These are phyloP conservation scores for Muscicapa comitata DNA, from an alignment of 2,797 vertebrate genomes.

Conservation along the genomic window DNA sequence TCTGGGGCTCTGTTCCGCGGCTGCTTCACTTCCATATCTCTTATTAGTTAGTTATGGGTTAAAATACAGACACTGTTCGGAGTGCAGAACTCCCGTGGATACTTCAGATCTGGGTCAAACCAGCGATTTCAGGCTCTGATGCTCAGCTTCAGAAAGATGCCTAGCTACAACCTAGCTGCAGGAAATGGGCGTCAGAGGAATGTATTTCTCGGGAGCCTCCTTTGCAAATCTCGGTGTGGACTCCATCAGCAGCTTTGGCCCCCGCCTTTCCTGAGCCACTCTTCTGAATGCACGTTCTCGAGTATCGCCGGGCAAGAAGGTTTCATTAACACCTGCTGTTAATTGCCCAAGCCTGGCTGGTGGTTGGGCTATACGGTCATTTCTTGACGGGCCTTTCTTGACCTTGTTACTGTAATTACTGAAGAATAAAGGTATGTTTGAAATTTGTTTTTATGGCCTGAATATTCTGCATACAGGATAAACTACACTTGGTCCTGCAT, in stretches of 20 bases:
- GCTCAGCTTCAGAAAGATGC: background rate
- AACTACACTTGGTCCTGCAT: background rate
- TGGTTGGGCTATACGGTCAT: background rate
- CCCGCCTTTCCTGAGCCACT: background rate
- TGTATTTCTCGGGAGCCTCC: accelerated
- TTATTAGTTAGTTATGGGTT: accelerated
- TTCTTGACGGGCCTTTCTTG: background rate
- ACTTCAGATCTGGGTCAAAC: background rate
- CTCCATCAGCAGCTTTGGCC: background rate
- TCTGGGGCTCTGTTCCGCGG: accelerated
- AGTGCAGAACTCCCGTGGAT: background rate
- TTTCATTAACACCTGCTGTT: background rate
- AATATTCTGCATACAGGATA: background rate
- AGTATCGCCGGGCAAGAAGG: background rate
- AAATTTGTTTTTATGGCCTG: slow-evolving; percentile 11
- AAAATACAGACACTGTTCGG: background rate
- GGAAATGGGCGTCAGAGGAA: background rate
- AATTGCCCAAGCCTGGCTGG: background rate
- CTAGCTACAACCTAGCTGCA: background rate
- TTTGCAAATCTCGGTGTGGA: background rate
- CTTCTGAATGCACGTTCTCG: accelerated
- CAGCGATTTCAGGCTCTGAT: background rate
- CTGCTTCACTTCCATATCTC: background rate
- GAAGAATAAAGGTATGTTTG: slow-evolving; percentile 12
- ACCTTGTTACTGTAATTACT: slow-evolving; percentile 11